Evolutionary conservation across 2,888 invertebrate genomes (phyloP).

Genomic region (Beris chalybata): DNA sequence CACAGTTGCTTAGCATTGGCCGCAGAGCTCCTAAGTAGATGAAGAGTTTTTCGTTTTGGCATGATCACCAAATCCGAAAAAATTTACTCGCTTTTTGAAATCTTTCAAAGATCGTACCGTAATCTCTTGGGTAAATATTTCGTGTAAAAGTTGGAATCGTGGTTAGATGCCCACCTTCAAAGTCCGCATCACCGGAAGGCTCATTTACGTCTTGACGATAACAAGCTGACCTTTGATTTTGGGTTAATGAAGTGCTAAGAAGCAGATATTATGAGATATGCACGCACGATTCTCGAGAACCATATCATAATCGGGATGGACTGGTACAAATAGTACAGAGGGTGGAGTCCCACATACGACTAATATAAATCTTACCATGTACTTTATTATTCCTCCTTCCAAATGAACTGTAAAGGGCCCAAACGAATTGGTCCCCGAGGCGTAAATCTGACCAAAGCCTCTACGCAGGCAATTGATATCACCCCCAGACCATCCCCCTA

Average conservation of each 20-base stretch:
- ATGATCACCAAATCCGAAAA: too few species aligned
- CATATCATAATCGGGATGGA: not conserved
- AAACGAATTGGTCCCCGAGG: conserved; percentile 20
- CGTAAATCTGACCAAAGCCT: conserved; percentile 20
- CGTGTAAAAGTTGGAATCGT: conserved; percentile 8
- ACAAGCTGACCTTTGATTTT: conserved; percentile 24
- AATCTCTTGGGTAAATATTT: conserved; percentile 26
- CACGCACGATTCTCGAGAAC: not conserved
- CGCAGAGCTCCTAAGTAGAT: not conserved
- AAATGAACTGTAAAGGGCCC: conserved; percentile 14
- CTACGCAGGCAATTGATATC: conserved; percentile 12
- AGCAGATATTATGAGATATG: conserved; percentile 18
- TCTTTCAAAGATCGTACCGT: conserved; percentile 3
- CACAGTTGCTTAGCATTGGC: not conserved
- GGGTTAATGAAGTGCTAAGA: conserved; percentile 28
- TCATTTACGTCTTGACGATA: not conserved
- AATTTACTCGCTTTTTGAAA: conserved; percentile 2
- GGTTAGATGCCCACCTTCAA: too few species aligned
- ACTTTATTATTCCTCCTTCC: not conserved
- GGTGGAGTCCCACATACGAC: not conserved
- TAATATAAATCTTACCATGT: conserved; percentile 7
- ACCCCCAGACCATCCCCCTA: not conserved
- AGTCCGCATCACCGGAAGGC: too few species aligned
- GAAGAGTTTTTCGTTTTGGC: too few species aligned
- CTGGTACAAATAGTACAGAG: not conserved